These are phyloP conservation scores for Sebastes fasciatus DNA, from an alignment of 2,113 vertebrate species.

Conservation along the genomic window DNA sequence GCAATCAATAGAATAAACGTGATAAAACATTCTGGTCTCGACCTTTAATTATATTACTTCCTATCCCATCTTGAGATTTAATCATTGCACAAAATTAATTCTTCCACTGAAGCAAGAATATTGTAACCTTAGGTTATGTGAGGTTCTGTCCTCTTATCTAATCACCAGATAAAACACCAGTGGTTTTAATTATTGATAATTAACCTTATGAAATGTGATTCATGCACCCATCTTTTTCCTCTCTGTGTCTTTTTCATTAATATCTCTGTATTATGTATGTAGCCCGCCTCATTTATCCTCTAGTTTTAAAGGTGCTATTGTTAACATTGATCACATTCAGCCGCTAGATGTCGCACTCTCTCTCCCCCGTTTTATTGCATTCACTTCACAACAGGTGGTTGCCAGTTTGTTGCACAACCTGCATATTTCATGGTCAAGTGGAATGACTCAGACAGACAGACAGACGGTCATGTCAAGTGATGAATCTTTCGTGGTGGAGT, in stretches of 20 bases:
- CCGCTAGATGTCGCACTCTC: too few species aligned
- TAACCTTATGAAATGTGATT: slow-evolving; percentile 53
- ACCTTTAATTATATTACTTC: slow-evolving; percentile 45
- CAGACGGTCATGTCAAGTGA: too few species aligned
- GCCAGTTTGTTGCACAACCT: too few species aligned
- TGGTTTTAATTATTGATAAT: slow-evolving; percentile 63
- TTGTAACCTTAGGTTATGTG: slow-evolving; percentile 50
- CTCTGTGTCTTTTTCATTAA: slow-evolving; percentile 21
- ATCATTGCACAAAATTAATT: slow-evolving; percentile 53
- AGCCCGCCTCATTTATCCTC: slow-evolving; percentile 5
- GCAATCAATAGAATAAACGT: slow-evolving; percentile 34
- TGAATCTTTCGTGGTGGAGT: too few species aligned
- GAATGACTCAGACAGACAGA: too few species aligned
- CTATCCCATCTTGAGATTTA: slow-evolving; percentile 36
- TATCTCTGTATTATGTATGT: neutral
- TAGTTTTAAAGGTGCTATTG: neutral
- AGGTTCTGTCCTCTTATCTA: slow-evolving; percentile 33
- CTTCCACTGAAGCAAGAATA: slow-evolving; percentile 39
- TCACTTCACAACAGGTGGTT: too few species aligned
- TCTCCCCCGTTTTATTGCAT: too few species aligned
- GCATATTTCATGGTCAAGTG: too few species aligned
- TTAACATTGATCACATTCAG: too few species aligned
- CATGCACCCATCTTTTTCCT: neutral
- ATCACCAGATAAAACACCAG: slow-evolving; percentile 48
- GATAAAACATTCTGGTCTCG: slow-evolving; percentile 40